phyloP scores from a whole-genome alignment of 2,113 vertebrate species.

The Atlantisia rogersi region DNA sequence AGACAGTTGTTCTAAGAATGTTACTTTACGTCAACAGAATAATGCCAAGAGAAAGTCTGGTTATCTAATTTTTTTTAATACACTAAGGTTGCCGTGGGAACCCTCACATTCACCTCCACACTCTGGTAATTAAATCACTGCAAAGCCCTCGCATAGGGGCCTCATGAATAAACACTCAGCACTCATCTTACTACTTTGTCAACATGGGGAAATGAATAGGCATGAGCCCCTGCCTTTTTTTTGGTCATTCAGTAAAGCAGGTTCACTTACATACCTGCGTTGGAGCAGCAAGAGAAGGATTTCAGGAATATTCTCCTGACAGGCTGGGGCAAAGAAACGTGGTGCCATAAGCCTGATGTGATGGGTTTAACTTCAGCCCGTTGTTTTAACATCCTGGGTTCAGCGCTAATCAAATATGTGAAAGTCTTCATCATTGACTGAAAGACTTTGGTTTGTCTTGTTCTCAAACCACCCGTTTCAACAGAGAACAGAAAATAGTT shows the following conservation, averaged over 20 bases:
- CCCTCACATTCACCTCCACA: neutral
- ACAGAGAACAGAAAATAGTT: neutral
- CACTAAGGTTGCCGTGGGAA: conserved; percentile 13
- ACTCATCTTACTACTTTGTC: neutral
- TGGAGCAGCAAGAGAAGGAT: neutral
- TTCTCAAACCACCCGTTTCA: neutral
- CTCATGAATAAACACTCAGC: neutral
- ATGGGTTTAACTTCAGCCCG: neutral
- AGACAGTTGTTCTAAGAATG: neutral
- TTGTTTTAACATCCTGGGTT: neutral
- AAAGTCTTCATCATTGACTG: neutral
- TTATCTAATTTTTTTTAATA: neutral
- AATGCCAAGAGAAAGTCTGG: neutral
- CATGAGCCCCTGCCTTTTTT: neutral
- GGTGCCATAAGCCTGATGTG: neutral
- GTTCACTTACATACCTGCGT: neutral
- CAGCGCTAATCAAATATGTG: neutral
- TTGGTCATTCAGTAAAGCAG: neutral
- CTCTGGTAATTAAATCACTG: neutral
- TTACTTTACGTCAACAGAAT: neutral
- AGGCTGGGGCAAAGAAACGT: neutral
- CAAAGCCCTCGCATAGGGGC: neutral
- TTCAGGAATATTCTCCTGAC: neutral
- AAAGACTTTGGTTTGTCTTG: neutral
- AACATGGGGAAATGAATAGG: neutral